These are phyloP conservation scores for Capreolus pygargus DNA, from an alignment of 2,113 vertebrate genomes.

Conservation along the genomic window DNA sequence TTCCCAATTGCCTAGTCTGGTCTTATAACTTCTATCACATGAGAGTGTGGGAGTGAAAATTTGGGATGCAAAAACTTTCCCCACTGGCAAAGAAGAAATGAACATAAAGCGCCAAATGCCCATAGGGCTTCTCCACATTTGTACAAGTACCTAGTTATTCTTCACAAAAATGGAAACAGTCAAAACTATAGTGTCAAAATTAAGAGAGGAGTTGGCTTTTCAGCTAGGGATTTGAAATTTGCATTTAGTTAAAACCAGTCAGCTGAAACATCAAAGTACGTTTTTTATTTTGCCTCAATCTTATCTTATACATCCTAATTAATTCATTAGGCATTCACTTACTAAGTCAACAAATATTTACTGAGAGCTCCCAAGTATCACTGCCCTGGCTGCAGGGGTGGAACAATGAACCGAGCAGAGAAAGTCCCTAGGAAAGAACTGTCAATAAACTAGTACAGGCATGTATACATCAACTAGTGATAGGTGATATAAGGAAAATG, in stretches of 20 bases:
- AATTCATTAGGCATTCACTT: background rate
- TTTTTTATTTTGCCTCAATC: slow-evolving; percentile 19
- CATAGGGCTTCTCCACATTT: background rate
- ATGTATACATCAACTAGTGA: background rate
- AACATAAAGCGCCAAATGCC: background rate
- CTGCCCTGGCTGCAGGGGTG: background rate
- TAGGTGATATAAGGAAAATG: background rate
- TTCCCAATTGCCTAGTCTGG: background rate
- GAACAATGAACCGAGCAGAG: background rate
- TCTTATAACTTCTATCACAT: background rate
- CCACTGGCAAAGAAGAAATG: slow-evolving; percentile 1
- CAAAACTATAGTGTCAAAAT: slow-evolving; percentile 37
- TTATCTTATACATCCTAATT: background rate
- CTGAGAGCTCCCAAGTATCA: background rate
- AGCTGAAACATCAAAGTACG: slow-evolving; percentile 9
- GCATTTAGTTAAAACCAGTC: slow-evolving; percentile 38
- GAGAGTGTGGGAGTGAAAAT: background rate
- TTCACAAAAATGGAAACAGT: background rate
- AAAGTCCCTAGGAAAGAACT: background rate
- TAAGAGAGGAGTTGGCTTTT: slow-evolving; percentile 2
- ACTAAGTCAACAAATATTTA: slow-evolving; percentile 34
- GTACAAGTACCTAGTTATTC: background rate
- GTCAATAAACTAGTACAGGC: background rate
- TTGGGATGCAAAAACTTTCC: background rate
- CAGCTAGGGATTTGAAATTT: slow-evolving; percentile 21